A percentile compares a stretch with the other conserved stretches of the same genome.
Evolutionary conservation across 2,113 vertebrate genomes (phyloP).

Genomic region (Heterotilapia buettikoferi): DNA sequence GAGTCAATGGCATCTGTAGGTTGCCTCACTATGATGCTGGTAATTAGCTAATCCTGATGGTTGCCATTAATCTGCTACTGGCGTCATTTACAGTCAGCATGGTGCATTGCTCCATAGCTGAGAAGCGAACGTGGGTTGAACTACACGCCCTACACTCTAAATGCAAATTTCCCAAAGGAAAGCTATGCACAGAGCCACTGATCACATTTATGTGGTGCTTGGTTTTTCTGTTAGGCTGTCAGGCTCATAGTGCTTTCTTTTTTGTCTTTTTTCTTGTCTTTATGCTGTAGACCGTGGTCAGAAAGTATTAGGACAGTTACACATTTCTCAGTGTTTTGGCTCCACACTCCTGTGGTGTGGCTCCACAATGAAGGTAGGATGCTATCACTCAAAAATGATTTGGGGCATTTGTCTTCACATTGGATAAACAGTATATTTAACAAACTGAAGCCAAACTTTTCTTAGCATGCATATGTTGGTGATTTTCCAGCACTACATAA

Average conservation of each 20-base stretch:
- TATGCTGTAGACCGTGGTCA: neutral
- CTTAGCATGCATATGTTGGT: neutral
- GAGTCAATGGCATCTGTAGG: slow-evolving; percentile 25
- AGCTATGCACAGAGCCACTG: neutral
- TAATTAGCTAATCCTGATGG: slow-evolving; percentile 59
- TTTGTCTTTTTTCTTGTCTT: neutral
- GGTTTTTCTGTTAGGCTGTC: neutral
- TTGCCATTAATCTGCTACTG: slow-evolving; percentile 55
- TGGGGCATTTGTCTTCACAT: neutral
- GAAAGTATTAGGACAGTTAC: neutral
- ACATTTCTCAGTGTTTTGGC: slow-evolving; percentile 10
- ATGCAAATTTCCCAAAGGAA: slow-evolving; percentile 42
- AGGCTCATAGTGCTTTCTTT: neutral
- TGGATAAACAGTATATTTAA: neutral
- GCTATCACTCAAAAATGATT: neutral
- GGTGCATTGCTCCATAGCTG: slow-evolving; percentile 9
- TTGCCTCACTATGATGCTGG: slow-evolving; percentile 26
- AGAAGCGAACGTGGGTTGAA: slow-evolving; percentile 2
- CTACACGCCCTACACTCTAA: slow-evolving; percentile 21
- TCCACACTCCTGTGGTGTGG: neutral
- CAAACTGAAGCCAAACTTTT: neutral
- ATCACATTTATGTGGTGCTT: slow-evolving; percentile 11
- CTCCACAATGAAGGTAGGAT: neutral
- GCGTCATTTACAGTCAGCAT: slow-evolving; percentile 38
- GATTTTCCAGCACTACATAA: neutral